These are phyloP conservation scores for Stegostoma tigrinum DNA, from an alignment of 2,113 vertebrate genomes.

Conservation along the genomic window DNA sequence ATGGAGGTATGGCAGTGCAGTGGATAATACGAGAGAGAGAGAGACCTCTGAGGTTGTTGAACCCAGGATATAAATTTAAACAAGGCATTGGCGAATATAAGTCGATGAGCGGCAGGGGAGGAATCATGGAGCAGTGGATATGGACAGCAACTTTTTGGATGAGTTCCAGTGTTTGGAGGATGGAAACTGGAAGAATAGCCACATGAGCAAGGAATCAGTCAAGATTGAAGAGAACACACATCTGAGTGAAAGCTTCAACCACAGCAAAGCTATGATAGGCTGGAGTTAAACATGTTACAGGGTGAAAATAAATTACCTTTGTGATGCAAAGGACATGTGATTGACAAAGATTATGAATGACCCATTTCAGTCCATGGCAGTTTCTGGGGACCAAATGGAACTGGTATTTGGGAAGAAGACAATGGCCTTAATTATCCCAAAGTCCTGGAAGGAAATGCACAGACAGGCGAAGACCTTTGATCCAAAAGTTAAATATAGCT, in stretches of 20 bases:
- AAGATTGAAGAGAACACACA: background rate
- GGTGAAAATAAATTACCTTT: background rate
- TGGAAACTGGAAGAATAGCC: background rate
- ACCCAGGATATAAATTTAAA: background rate
- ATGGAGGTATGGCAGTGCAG: background rate
- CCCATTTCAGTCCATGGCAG: background rate
- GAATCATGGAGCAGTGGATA: background rate
- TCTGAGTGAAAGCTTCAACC: background rate
- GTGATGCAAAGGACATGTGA: background rate
- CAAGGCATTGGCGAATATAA: background rate
- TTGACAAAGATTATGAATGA: background rate
- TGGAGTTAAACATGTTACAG: background rate
- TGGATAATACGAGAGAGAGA: background rate
- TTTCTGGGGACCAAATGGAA: background rate
- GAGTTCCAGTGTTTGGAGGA: background rate
- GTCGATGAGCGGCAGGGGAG: background rate
- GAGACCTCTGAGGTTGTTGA: background rate
- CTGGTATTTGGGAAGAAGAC: background rate
- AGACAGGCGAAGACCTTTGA: background rate
- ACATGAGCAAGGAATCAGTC: background rate
- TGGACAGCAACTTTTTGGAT: background rate
- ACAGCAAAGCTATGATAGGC: background rate
- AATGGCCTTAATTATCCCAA: background rate
- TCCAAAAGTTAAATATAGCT: too few relatives aligned
- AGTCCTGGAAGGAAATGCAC: background rate